Conservation (phyloP, 2,888 invertebrate genomes). For the Dolomedes plantarius region DNA sequence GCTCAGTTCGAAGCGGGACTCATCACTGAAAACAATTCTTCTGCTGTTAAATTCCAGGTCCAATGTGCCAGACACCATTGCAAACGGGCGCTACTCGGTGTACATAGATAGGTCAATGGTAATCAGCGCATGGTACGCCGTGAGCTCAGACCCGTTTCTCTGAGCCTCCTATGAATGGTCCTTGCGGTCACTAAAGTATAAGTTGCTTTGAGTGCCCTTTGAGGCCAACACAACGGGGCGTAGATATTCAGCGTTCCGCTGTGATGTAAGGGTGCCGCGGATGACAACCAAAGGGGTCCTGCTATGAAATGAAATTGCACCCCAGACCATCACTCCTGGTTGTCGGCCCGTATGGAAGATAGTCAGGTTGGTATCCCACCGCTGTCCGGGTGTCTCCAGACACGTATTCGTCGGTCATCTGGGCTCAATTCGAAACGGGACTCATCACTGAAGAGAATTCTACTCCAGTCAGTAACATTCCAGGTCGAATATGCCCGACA, state of each 20-base stretch:
- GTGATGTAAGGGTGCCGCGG: neutral
- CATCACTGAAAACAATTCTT: neutral
- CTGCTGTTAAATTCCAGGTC: neutral
- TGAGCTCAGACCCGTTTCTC: neutral
- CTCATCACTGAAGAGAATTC: neutral
- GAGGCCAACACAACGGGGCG: neutral
- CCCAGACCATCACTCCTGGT: neutral
- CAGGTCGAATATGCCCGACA: neutral
- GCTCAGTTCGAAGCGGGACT: neutral
- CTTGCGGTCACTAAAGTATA: neutral
- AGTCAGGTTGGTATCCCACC: neutral
- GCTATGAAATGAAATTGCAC: neutral
- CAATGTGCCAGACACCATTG: neutral
- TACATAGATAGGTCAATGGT: neutral
- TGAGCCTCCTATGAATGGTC: neutral
- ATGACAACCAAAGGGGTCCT: neutral
- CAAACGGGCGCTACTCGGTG: neutral
- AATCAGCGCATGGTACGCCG: neutral
- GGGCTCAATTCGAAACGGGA: neutral
- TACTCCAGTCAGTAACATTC: neutral
- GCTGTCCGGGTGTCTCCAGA: neutral
- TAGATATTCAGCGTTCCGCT: too few species aligned
- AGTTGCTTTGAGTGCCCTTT: too few species aligned
- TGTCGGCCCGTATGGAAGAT: neutral
- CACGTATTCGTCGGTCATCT: neutral